phyloP scores from a whole-genome alignment of 1,140 invertebrate species.

The Choristoneura fumiferana region DNA sequence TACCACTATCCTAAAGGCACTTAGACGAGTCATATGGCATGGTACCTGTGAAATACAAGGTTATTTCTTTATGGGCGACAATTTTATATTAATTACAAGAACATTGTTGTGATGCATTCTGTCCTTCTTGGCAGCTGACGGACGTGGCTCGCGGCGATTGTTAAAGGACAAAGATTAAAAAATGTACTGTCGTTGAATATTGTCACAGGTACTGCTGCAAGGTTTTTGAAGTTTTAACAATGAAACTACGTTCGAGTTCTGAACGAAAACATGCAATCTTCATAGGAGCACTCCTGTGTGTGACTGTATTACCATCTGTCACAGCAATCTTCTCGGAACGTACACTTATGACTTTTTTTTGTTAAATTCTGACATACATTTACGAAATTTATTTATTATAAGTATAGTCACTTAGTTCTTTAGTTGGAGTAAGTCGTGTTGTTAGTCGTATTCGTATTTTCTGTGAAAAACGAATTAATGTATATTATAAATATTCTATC shows the following conservation, averaged over 20 bases:
- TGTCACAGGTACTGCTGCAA: background rate
- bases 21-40: background rate
- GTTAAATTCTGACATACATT: no score
- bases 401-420: no score
- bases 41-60: no score
- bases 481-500: no score
- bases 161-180: background rate
- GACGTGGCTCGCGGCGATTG: constrained; percentile 3
- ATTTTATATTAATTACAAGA: constrained; percentile 14
- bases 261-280: background rate
- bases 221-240: background rate
- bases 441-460: no score
- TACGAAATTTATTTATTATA: no score
- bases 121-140: constrained; percentile 34
- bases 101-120: constrained; percentile 25
- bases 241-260: no score
- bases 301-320: background rate
- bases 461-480: no score
- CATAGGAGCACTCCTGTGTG: background rate
- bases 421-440: no score
- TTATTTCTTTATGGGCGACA: constrained; percentile 1
- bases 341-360: no score
- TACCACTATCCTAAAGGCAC: background rate
- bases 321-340: background rate
- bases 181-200: background rate